These are phyloP conservation scores for Thalassoma bifasciatum DNA, from an alignment of 2,113 vertebrate species.

Conservation along the genomic window DNA sequence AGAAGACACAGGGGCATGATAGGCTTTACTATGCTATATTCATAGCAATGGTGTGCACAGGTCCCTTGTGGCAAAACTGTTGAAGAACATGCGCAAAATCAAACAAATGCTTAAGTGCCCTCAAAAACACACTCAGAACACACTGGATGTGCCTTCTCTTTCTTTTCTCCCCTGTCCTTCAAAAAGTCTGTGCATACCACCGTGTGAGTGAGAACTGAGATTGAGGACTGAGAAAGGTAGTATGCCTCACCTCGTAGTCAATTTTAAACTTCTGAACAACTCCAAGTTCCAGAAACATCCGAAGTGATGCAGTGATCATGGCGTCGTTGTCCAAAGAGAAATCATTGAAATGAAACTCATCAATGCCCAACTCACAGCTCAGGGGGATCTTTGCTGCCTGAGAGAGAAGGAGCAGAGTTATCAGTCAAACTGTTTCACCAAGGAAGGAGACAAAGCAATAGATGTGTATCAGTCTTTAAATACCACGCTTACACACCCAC, in stretches of 20 bases:
- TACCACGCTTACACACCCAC: slow-evolving; percentile 12
- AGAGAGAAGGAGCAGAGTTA: slow-evolving; percentile 42
- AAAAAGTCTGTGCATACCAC: no score
- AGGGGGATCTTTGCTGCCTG: slow-evolving; percentile 86
- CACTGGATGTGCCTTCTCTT: no score
- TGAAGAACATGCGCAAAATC: no score
- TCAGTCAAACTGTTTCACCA: slow-evolving; percentile 35
- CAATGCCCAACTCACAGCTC: slow-evolving; percentile 83
- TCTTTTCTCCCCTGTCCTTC: no score
- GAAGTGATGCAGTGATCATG: slow-evolving; percentile 85
- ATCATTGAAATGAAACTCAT: slow-evolving; percentile 86
- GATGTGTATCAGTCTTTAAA: not conserved
- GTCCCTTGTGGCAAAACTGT: no score
- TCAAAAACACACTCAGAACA: no score
- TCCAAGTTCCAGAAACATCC: slow-evolving; percentile 86
- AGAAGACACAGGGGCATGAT: not conserved
- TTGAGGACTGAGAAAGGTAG: not conserved
- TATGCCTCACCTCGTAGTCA: slow-evolving; percentile 82
- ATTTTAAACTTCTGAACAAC: slow-evolving; percentile 86
- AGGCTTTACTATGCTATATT: not conserved
- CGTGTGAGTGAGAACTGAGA: no score
- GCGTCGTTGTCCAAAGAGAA: slow-evolving; percentile 86
- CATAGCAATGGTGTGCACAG: no score
- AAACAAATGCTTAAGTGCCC: no score
- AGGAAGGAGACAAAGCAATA: not conserved